A percentile compares a stretch with the other conserved stretches of the same genome.
Evolutionary conservation across 2,888 invertebrate species (phyloP).

Genomic region (Euzophera pinguis): DNA sequence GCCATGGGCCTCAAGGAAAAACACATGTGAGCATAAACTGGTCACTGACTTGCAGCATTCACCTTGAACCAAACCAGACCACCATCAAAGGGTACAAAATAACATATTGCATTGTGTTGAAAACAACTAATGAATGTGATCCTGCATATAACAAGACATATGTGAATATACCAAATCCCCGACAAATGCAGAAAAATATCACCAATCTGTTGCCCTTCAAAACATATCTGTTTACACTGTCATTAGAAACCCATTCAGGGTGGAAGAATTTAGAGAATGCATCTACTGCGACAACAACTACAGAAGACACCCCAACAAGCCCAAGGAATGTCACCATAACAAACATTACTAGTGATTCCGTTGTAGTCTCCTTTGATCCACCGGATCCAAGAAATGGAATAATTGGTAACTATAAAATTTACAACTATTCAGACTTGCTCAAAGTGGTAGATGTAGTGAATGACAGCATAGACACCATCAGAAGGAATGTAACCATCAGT

Average conservation of each 20-base stretch:
- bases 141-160: conserved; percentile 53
- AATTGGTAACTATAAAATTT: conserved; percentile 83
- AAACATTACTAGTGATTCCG: conserved; percentile 81
- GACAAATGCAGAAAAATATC: conserved; percentile 78
- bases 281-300: conserved; percentile 83
- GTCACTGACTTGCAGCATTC: conserved; percentile 88
- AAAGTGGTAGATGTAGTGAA: conserved; percentile 44
- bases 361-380: conserved; percentile 83
- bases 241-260: conserved; percentile 76
- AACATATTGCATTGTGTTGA: conserved; percentile 84
- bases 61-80: conserved; percentile 64
- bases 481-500: conserved; percentile 43
- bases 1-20: conserved; percentile 52
- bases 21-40: conserved; percentile 81
- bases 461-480: conserved; percentile 24
- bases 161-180: conserved; percentile 63
- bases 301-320: conserved; percentile 82
- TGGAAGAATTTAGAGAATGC: conserved; percentile 60
- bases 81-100: conserved; percentile 87
- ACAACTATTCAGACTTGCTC: conserved; percentile 56
- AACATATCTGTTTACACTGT: conserved; percentile 85
- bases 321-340: conserved; percentile 81
- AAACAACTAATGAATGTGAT: conserved; percentile 78
- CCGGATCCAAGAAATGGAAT: conserved; percentile 87
- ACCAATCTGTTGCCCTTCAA: conserved; percentile 85